Evolutionary conservation across 1,140 invertebrate genomes (phyloP).

Genomic region (Mycetomoellerius zeteki): DNA sequence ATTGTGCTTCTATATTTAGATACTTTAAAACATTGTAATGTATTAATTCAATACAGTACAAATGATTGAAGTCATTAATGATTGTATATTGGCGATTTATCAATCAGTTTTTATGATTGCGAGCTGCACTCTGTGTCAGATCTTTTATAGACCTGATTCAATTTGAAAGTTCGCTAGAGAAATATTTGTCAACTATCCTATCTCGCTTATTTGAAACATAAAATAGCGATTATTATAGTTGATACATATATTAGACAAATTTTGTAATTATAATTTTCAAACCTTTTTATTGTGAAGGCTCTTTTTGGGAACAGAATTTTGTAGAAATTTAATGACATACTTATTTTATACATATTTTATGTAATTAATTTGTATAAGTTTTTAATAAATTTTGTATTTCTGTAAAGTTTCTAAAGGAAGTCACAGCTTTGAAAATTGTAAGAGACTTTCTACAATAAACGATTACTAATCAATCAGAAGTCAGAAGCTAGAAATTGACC

Average conservation of each 20-base stretch:
- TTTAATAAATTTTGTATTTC: neutral
- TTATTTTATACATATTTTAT: neutral
- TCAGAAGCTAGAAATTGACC: too few species aligned
- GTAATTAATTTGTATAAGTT: neutral
- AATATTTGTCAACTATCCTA: constrained; percentile 78
- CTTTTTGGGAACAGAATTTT: neutral
- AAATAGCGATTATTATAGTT: constrained; percentile 78
- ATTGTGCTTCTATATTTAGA: too few species aligned
- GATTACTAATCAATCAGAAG: too few species aligned
- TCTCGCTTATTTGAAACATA: constrained; percentile 73
- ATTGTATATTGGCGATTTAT: neutral
- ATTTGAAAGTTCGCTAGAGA: constrained; percentile 84
- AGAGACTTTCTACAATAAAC: too few species aligned
- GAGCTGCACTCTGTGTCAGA: constrained; percentile 84
- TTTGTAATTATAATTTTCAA: neutral
- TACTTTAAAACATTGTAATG: too few species aligned
- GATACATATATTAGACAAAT: constrained; percentile 69
- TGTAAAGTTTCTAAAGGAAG: neutral
- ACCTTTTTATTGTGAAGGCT: neutral
- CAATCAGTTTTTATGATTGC: constrained; percentile 62
- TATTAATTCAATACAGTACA: too few species aligned
- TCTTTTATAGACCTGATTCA: constrained; percentile 75
- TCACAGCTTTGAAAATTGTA: neutral
- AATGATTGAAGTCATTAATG: too few species aligned
- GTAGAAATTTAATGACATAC: neutral